Base-by-base conservation (phyloP, 1,140 invertebrate species). In the Zophobas atratus region DNA sequence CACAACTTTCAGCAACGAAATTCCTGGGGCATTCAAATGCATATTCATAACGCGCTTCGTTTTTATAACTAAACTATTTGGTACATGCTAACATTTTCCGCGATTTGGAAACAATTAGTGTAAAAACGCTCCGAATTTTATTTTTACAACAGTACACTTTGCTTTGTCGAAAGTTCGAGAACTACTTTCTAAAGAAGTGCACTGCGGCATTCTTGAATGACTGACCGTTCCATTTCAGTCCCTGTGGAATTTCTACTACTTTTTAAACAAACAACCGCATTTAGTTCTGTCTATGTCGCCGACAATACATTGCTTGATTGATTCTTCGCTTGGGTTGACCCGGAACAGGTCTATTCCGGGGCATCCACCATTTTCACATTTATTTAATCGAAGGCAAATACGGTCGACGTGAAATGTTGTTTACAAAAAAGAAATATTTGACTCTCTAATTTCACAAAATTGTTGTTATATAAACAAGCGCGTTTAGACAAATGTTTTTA, bases 221-320 rank as follows among this genome's bases (percentile, higher is more conserved):
- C 20, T 2, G 3, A 3, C 60, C 35, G 60, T 32, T 43, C 39
- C 60, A 39, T 32, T 43, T n/a, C 4, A 20, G 39, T 67, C 60
- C 43, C 60, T 4, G 1, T 39, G 4, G 57, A 63, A 2, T 63
- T 63, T 63, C 57, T n/a, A n/a, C 39, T 2, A 67, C 39, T 67
- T 67, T 67, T 67, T 67, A 67, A 67, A 46, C 60, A 67, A 67
- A 67, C 60, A 63, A 38, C 35, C 6, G 33, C 57, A 48, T 67
- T 67, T 33, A 46, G 60, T 20, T 46, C 32, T 67, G 60, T 43
- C 39, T 36, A 60, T n/a, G 49, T 53, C 49, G 6, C 20, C 32
- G 20, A 34, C 49, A 51, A 20, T 51, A 51, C 20, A 57, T 57
- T 57, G 55, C 55, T 57, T 57, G 60, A 67, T 67, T 67, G 60